Evolutionary conservation across 2,888 invertebrate genomes (phyloP), one percentile per base, ranked within the genome.

Genomic region (Trachelus iudaicus): DNA sequence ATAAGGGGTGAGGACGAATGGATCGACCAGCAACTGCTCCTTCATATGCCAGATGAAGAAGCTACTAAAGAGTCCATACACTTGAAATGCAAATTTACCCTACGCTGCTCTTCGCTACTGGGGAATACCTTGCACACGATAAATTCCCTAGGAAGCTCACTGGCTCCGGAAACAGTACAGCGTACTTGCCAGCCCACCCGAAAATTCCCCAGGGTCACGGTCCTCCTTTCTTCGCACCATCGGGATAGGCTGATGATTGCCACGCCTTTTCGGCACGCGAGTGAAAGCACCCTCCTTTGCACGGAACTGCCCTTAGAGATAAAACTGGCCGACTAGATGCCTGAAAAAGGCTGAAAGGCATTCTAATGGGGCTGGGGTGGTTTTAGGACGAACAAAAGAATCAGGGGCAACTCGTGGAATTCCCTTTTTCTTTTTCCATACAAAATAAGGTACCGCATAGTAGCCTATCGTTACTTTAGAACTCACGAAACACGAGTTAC

Each of bases 71-170:
- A 78, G 78, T 37, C 71, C 68, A 68, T 71, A 69, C 78, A 78
- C 76, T 78, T 78, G 73, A 78, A 75, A 78, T 78, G 78, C 78
- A 78, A 78, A 78, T 78, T 30, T 56, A 23, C 56, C 23, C 56
- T 56, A 56, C 2, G 56, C 23, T 56, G 23, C 23, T 56, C 9
- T 23, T 56, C 9, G 56, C 56, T 23, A 56, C 56, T 56, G 56
- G 9, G 56, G 23, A 56, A 56, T 56, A 56, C 56, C 56, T 56
- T 9, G 56, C 56, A 9, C 23, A 56, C 56, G 15, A 56, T 56
- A 56, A 56, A 56, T 56, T 56, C 56, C 23, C 56, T 56, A 56
- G 23, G 56, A 56, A 23, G 56, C 23, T 23, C 56, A 56, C 23
- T 56, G 56, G 56, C 2, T 56, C 56, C 56, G 23, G 56, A 23